These are phyloP conservation scores for Isurus oxyrinchus DNA, from an alignment of 2,113 vertebrate genomes.

Conservation along the genomic window DNA sequence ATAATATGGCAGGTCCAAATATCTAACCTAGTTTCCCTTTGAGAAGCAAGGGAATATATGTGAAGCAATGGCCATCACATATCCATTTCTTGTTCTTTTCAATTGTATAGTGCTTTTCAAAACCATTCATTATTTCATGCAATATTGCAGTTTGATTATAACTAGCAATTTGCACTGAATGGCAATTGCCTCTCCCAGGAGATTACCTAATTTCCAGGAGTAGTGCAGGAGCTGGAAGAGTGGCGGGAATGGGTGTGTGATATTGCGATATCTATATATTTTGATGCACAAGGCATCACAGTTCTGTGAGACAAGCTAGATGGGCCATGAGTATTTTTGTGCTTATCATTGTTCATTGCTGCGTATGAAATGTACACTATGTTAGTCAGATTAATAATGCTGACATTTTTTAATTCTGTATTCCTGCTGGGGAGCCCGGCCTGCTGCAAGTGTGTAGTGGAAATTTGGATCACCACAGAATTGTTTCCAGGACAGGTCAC, in stretches of 20 bases:
- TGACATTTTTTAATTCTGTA: no score
- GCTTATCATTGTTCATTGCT: no score
- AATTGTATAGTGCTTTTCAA: neutral
- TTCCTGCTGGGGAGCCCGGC: no score
- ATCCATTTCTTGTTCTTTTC: neutral
- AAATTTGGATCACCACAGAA: no score
- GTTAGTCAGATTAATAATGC: no score
- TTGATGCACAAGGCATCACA: neutral
- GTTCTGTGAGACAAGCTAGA: neutral
- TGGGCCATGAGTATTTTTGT: neutral
- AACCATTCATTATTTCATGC: neutral
- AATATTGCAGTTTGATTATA: neutral
- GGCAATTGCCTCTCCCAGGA: neutral
- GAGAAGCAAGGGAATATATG: neutral
- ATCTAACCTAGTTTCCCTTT: neutral
- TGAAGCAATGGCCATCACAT: neutral
- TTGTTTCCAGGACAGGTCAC: no score
- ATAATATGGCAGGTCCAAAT: neutral
- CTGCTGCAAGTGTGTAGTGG: no score
- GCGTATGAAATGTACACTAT: no score
- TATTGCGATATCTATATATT: neutral
- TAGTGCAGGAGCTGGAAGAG: neutral
- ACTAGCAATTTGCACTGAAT: neutral
- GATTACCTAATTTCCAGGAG: neutral
- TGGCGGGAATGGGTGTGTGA: no score